Percentiles rank a stretch among this genome's conserved stretches.
Evolutionary conservation across 2,113 vertebrate species (phyloP).

Genomic region (Riparia riparia): DNA sequence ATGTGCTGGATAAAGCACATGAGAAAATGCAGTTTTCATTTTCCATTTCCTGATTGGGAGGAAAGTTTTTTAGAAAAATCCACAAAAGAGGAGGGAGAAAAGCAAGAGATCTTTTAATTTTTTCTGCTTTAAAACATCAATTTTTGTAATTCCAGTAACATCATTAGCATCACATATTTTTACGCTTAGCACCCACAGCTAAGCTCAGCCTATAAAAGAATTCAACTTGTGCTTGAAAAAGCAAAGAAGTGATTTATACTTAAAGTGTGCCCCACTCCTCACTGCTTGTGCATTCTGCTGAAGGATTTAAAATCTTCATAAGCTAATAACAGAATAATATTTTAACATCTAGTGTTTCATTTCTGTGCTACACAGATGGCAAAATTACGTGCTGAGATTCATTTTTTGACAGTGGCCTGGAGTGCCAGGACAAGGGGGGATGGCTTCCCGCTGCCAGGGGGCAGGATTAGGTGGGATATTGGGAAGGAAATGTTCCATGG

Average conservation of each 20-base stretch:
- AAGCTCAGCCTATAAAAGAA: background rate
- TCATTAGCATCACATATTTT: background rate
- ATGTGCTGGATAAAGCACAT: background rate
- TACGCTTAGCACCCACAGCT: background rate
- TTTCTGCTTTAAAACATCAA: background rate
- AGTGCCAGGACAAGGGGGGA: background rate
- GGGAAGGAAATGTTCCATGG: fast-evolving
- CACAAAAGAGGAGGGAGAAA: no score
- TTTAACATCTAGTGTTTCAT: background rate
- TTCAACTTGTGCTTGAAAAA: background rate
- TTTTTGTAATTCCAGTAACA: background rate
- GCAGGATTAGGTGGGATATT: background rate
- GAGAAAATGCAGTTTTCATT: background rate
- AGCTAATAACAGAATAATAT: background rate
- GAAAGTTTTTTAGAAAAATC: background rate
- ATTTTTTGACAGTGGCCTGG: background rate
- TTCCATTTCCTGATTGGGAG: background rate
- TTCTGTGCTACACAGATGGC: background rate
- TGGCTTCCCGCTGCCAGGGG: background rate
- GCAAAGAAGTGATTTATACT: background rate
- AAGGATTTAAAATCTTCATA: background rate
- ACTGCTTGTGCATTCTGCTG: background rate
- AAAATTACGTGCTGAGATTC: background rate
- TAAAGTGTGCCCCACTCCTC: background rate
- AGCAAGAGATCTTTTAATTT: background rate